A percentile compares a stretch with the other conserved stretches of the same genome.
Evolutionary conservation across 2,888 invertebrate genomes (phyloP).

Genomic region (Eupsilia transversa): DNA sequence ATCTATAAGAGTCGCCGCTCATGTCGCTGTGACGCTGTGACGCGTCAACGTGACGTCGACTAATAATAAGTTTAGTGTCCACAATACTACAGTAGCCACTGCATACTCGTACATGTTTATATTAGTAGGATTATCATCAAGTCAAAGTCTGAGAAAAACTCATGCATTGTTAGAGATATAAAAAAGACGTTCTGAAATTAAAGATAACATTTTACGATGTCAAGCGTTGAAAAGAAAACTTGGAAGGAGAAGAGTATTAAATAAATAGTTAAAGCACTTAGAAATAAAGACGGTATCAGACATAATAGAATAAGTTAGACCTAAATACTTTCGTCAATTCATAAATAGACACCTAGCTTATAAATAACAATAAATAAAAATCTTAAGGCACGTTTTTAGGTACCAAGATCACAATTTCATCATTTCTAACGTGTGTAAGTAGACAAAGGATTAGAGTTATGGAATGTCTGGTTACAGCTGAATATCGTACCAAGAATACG

Average conservation of each 20-base stretch:
- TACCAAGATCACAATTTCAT: conserved; percentile 89
- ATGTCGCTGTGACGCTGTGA: too few species aligned
- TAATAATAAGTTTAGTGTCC: conserved; percentile 36
- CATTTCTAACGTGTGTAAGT: conserved; percentile 78
- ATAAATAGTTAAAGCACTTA: conserved; percentile 80
- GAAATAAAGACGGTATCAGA: conserved; percentile 76
- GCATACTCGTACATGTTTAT: conserved; percentile 37
- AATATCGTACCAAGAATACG: conserved; percentile 60
- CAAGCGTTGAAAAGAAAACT: conserved; percentile 70
- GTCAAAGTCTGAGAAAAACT: conserved; percentile 39
- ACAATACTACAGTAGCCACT: conserved; percentile 54
- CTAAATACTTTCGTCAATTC: conserved; percentile 84
- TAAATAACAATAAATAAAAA: conserved; percentile 89
- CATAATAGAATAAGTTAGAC: conserved; percentile 79
- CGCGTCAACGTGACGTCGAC: conserved; percentile 26
- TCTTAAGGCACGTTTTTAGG: conserved; percentile 89
- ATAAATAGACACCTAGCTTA: conserved; percentile 88
- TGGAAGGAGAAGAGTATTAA: conserved; percentile 69
- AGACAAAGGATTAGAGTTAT: conserved; percentile 81
- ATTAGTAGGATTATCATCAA: conserved; percentile 36
- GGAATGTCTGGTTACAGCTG: conserved; percentile 86
- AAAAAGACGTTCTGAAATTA: conserved; percentile 35
- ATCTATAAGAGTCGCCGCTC: conserved; percentile 65
- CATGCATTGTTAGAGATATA: conserved; percentile 67
- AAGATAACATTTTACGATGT: conserved; percentile 57